Base-by-base conservation (phyloP, 2,888 invertebrate genomes). In the Pharmacophagus antenor region DNA sequence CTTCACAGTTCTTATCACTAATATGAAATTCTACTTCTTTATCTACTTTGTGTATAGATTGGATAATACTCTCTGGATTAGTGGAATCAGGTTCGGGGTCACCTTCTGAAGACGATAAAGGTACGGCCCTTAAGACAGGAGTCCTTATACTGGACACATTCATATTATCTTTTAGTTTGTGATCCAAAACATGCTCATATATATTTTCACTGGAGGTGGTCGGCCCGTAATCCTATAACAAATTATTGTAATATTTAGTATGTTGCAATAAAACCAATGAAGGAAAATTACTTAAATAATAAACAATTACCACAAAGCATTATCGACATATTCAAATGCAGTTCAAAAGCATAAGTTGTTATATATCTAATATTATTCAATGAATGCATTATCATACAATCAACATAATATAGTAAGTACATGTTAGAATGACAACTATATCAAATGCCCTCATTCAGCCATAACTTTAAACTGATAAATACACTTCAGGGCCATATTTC, bases 161-260 rank as follows among this genome's bases (percentile, higher is more conserved):
- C 88, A 91, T 90, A 74, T 76, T 82, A 70, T 85, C 83, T 73
- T 80, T 82, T 88, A 90, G 72, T 88, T 88, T 85, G 72, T 85
- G 83, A 74, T 88, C 91, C 85, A 86, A 80, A 70, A 84, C 80
- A 79, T 83, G 82, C 68, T 84, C 83, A 80, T 81, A 87, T 63
- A 85, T 82, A 79, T 82, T 85, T 83, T 89, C 88, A 88, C 80
- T 87, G 90, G 90, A 77, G 91, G 90, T 80, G 90, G 90, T 75
- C 89, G 90, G 87, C 90, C 91, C 88, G 84, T 88, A 88, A 87
- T 84, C 84, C 91, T 91, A 74, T 66, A 90, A 90, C 79, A 87
- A 85, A 67, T 17, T 10, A 37, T 46, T 23, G 63, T 60, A 3
- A 37, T 37, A 37, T 37, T 37, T 37, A 37, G 4, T 31, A 37